Percentiles rank a stretch among this genome's conserved stretches.
Evolutionary conservation across 2,113 vertebrate genomes (phyloP).

Genomic region (Mus spicilegus): DNA sequence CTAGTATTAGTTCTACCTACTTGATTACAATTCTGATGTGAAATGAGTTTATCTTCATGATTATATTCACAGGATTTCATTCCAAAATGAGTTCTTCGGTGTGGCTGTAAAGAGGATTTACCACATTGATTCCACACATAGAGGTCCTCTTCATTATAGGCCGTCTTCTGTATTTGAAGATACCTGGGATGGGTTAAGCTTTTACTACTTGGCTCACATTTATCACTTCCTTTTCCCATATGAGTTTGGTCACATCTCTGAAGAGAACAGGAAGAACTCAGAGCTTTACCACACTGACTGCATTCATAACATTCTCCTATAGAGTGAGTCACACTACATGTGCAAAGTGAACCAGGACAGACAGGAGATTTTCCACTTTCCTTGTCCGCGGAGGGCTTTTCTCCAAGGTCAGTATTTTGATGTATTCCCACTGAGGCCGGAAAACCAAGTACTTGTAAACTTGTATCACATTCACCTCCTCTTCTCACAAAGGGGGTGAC

Average conservation of each 20-base stretch:
- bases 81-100: not conserved
- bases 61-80: not conserved
- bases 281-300: no score
- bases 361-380: no score
- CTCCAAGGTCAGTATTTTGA: no score
- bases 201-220: not conserved
- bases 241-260: not conserved
- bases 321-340: no score
- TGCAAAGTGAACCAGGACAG: no score
- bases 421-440: no score
- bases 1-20: not conserved
- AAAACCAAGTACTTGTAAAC: no score
- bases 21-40: not conserved
- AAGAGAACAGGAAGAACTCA: no score
- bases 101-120: not conserved
- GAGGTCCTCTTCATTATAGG: not conserved
- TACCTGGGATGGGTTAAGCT: not conserved
- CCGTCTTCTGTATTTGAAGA: not conserved
- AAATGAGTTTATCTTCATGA: not conserved
- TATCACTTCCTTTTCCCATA: not conserved
- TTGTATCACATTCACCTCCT: not conserved
- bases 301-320: no score
- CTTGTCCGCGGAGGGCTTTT: no score
- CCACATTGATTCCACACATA: not conserved
- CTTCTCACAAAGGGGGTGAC: not conserved